These are phyloP conservation scores for Pristionchus mayeri DNA, from an alignment of 2,888 invertebrate species.

Conservation along the genomic window DNA sequence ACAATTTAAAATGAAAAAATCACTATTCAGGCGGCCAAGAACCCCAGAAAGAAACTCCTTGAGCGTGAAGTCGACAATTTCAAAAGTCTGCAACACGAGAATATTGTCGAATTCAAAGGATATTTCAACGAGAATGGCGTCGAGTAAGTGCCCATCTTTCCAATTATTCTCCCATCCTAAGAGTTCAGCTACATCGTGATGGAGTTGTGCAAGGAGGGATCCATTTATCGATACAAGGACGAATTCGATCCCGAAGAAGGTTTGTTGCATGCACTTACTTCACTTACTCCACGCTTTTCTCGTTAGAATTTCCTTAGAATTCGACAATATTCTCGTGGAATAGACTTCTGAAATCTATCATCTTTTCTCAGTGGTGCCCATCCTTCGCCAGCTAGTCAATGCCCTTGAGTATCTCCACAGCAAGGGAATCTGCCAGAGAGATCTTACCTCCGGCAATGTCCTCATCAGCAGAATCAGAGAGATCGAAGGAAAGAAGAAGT, in stretches of 20 bases:
- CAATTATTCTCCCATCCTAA: background rate
- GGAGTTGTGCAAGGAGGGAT: slow-evolving; percentile 37
- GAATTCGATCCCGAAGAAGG: background rate
- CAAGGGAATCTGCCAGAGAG: background rate
- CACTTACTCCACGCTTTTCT: no score
- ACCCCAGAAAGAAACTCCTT: background rate
- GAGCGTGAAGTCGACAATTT: background rate
- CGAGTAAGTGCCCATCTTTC: background rate
- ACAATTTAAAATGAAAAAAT: background rate
- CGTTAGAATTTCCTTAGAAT: no score
- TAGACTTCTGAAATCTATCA: background rate
- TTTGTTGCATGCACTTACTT: no score
- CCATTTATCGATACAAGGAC: slow-evolving; percentile 22
- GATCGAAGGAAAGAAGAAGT: no score
- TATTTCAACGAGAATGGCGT: background rate
- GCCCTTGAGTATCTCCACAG: slow-evolving; percentile 17
- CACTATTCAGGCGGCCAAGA: background rate
- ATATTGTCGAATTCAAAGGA: slow-evolving; percentile 34
- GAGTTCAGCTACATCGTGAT: slow-evolving; percentile 32
- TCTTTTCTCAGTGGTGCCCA: background rate
- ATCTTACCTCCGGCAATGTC: slow-evolving; percentile 35
- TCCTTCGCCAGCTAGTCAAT: background rate
- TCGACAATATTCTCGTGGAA: no score
- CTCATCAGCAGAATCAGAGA: slow-evolving; percentile 7
- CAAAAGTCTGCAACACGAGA: background rate